These are phyloP conservation scores for Columba guinea DNA, from an alignment of 2,797 vertebrate genomes.

Conservation along the genomic window DNA sequence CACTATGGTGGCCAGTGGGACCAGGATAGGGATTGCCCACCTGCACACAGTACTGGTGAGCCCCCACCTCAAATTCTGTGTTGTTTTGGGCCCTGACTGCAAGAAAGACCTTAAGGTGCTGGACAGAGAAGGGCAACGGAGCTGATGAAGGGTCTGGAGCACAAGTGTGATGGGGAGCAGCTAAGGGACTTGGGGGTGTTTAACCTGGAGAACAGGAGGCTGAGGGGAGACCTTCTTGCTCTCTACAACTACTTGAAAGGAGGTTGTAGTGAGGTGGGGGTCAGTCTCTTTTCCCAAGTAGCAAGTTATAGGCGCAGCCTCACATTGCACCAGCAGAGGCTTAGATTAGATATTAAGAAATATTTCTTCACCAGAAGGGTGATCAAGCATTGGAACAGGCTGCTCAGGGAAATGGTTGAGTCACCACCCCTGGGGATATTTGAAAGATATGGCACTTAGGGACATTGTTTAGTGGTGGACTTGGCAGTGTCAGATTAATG, in stretches of 20 bases:
- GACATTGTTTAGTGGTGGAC: not conserved
- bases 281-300: accelerated
- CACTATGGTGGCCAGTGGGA: not conserved
- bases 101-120: not conserved
- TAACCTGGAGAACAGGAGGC: not conserved
- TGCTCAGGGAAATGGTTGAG: not conserved
- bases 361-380: not conserved
- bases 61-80: accelerated
- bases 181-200: not conserved
- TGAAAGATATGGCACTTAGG: not conserved
- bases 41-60: not conserved
- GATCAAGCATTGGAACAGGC: not conserved
- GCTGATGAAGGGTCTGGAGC: not conserved
- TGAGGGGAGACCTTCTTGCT: accelerated
- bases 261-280: accelerated
- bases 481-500: not conserved
- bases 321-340: accelerated
- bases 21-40: accelerated
- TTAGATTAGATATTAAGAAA: not conserved
- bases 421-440: not conserved
- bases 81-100: not conserved
- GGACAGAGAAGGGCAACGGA: accelerated
- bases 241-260: not conserved
- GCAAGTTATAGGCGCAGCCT: not conserved
- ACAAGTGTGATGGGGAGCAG: accelerated